phyloP scores from a whole-genome alignment of 2,113 vertebrate genomes.

The Cinclus mexicanus region DNA sequence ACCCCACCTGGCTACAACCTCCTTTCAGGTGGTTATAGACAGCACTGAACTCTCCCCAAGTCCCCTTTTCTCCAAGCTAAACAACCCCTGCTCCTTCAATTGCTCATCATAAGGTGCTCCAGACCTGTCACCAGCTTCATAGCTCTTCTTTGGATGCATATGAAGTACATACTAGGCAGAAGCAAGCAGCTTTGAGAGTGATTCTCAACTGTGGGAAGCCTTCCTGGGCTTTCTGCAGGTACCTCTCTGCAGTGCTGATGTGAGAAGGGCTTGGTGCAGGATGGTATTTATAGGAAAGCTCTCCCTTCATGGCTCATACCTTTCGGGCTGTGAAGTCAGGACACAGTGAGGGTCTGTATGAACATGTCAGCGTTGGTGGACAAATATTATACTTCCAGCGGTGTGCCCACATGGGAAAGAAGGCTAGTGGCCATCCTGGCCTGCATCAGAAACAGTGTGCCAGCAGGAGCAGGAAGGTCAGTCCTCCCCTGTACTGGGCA shows the following conservation, averaged over 20 bases:
- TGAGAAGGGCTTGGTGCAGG: background rate
- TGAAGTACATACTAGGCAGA: accelerated
- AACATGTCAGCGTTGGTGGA: accelerated
- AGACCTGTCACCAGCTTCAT: background rate
- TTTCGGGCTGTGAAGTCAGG: background rate
- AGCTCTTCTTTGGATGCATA: background rate
- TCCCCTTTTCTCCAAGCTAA: background rate
- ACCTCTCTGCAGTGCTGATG: background rate
- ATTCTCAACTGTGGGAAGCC: background rate
- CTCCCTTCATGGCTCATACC: accelerated
- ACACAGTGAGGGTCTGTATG: accelerated
- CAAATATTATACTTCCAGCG: background rate
- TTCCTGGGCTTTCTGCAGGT: background rate
- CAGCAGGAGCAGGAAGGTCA: background rate
- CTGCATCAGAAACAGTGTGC: background rate
- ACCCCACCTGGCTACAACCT: background rate
- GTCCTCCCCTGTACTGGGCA: background rate
- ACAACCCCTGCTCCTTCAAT: background rate
- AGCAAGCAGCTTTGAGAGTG: background rate
- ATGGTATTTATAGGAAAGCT: background rate
- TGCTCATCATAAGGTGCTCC: background rate
- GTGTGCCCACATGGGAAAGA: accelerated
- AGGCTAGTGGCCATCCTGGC: background rate
- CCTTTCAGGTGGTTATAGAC: background rate
- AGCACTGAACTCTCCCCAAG: background rate